Evolutionary conservation across 1,140 invertebrate genomes (phyloP).

Genomic region (Ceratosolen fusciceps): DNA sequence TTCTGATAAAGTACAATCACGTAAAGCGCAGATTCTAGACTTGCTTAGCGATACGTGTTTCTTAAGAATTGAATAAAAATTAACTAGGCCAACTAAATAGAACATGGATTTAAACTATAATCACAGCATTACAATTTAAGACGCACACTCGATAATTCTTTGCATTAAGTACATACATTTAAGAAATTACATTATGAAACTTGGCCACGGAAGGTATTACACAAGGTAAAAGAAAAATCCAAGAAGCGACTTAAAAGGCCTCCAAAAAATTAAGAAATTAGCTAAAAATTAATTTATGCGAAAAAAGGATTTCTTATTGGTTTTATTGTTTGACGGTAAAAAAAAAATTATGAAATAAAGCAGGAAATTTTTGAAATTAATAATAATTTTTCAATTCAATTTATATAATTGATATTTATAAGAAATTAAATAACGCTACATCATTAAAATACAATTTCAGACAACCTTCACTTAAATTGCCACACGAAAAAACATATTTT

Average conservation of each 20-base stretch:
- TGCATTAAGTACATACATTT: neutral
- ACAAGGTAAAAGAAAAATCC: neutral
- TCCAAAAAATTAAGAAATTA: neutral
- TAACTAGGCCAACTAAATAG: neutral
- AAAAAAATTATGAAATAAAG: neutral
- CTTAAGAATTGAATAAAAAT: neutral
- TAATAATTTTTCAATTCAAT: neutral
- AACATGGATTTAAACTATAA: neutral
- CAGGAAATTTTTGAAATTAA: conserved; percentile 10
- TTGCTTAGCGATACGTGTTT: neutral
- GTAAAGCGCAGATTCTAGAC: neutral
- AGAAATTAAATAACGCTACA: neutral
- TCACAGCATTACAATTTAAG: neutral
- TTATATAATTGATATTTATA: neutral
- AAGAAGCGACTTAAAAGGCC: neutral
- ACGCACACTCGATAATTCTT: neutral
- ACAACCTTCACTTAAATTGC: conserved; percentile 9
- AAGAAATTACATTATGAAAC: conserved; percentile 1
- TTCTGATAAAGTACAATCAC: neutral
- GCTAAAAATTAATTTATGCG: neutral
- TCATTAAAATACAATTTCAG: conserved; percentile 8
- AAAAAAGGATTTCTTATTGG: neutral
- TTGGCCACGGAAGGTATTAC: neutral
- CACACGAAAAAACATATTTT: neutral
- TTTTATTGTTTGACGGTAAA: neutral